Base-by-base conservation (phyloP, 2,888 invertebrate genomes). In the Leptopilina myrica region DNA sequence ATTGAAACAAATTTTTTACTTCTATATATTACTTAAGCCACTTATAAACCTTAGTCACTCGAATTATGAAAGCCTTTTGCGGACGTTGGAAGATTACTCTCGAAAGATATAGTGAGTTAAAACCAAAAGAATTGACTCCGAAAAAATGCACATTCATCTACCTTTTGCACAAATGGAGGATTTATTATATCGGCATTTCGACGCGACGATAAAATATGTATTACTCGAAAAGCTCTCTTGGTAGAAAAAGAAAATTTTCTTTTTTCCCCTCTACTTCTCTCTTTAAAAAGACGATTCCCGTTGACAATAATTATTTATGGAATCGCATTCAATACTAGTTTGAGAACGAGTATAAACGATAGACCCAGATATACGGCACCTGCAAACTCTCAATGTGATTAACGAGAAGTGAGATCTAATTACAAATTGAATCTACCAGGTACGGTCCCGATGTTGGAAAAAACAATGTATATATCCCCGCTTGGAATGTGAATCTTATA, bases 231-330 rank as follows among this genome's bases (percentile, higher is more conserved):
- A 73, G 40, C 56, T 73, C 73, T 73, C 73, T 73, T 73, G 56
- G 40, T 12, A 12, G 49, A 11, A 49, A 49, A 49, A 56, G 53
- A 53, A 33, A n/a, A 33, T 73, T 59, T 73, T 5, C 73, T 49
- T 49, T 49, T 49, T 49, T 49, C 11, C 11, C 12, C 12, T 49
- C 5, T 8, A 43, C 43, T 49, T 9, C 49, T 9, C 9, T 46
- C 9, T 46, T 46, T 46, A 46, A 46, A 49, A 49, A 56, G 33
- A 3, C 73, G 73, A 73, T 73, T 26, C 73, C 40, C 73, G 73
- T 73, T 73, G 73, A 73, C 56, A 56, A 73, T 73, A 73, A 73
- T 73, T 73, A 73, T 73, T 73, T 73, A 73, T 73, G 73, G 73
- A 73, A 56, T 73, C 56, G 73, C 56, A 73, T 73, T 69, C 53